These are phyloP conservation scores for Burhinus oedicnemus DNA, from an alignment of 2,113 vertebrate species.

Conservation along the genomic window DNA sequence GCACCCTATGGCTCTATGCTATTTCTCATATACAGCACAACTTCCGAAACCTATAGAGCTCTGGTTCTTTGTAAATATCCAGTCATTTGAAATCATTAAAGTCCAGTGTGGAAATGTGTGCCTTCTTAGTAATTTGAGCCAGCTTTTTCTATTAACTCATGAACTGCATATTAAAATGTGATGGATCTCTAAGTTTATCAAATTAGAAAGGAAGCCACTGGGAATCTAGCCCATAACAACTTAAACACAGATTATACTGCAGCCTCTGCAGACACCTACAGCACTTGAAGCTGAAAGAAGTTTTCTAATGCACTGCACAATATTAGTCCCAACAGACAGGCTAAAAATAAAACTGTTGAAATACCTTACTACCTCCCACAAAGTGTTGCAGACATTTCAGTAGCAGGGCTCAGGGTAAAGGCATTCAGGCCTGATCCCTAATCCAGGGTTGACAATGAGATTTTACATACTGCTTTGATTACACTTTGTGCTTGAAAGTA, in stretches of 20 bases:
- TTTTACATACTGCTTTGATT: background rate
- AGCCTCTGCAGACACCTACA: background rate
- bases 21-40: background rate
- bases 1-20: background rate
- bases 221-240: background rate
- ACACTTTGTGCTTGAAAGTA: background rate
- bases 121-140: background rate
- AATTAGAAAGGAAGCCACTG: background rate
- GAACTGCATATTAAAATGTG: background rate
- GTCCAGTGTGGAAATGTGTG: background rate
- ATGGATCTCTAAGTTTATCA: background rate
- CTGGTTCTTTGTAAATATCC: background rate
- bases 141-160: background rate
- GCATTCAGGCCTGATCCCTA: background rate
- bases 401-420: background rate
- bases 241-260: background rate
- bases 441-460: background rate
- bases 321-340: background rate
- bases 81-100: background rate
- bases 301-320: background rate
- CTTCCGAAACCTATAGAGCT: background rate
- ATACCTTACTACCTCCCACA: background rate
- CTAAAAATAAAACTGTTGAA: constrained; percentile 26
- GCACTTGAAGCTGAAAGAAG: background rate
- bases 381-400: background rate